phyloP scores from a whole-genome alignment of 2,888 invertebrate genomes.

The Miltochrista miniata region DNA sequence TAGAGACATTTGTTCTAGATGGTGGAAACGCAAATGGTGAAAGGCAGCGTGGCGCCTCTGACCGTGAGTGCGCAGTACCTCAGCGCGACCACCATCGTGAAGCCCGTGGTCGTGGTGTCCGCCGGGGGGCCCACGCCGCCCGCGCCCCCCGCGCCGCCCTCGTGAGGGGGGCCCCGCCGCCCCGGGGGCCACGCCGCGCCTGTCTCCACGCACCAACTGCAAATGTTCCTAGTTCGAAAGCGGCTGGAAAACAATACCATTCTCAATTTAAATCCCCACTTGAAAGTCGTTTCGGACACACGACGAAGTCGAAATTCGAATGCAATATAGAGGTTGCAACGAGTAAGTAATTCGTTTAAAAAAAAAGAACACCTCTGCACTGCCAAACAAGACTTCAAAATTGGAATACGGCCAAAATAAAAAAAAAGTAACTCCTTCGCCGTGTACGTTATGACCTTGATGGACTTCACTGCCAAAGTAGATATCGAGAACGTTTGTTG shows the following conservation, averaged over 20 bases:
- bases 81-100: slow-evolving; percentile 84
- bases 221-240: background rate
- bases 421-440: slow-evolving; percentile 1
- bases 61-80: slow-evolving; percentile 88
- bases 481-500: slow-evolving; percentile 44
- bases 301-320: background rate
- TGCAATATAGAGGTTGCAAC: background rate
- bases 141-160: slow-evolving; percentile 29
- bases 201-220: background rate
- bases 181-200: slow-evolving; percentile 15
- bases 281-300: background rate
- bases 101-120: slow-evolving; percentile 87
- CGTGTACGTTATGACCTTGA: slow-evolving; percentile 18
- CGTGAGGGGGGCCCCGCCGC: slow-evolving; percentile 23
- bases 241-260: background rate
- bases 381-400: background rate
- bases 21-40: slow-evolving; percentile 81
- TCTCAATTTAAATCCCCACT: background rate
- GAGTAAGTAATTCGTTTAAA: background rate
- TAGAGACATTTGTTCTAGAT: slow-evolving; percentile 49
- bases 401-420: background rate
- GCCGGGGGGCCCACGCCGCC: slow-evolving; percentile 45
- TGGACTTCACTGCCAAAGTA: slow-evolving; percentile 45
- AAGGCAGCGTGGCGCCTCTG: slow-evolving; percentile 84
- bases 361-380: background rate